Conservation (phyloP, 2,113 vertebrate genomes). For the Chaenogobius annularis region DNA sequence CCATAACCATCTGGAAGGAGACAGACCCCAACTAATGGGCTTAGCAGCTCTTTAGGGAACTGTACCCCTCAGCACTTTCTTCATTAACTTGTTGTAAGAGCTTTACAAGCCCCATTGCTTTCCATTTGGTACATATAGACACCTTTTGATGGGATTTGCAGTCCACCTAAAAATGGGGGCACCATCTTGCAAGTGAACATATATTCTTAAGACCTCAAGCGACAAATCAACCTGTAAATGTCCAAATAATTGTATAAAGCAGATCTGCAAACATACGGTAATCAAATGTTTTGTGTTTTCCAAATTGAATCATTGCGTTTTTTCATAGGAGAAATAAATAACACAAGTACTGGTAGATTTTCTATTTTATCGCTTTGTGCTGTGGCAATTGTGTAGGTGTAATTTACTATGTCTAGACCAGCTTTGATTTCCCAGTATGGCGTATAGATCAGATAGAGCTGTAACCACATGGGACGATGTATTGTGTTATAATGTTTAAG, state of each 20-base stretch:
- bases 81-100: not conserved
- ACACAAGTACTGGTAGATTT: too few relatives aligned
- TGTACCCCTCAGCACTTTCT: conserved; percentile 40
- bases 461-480: conserved; percentile 5
- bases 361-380: conserved; percentile 20
- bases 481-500: not conserved
- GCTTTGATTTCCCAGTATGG: conserved; percentile 45
- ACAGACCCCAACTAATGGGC: conserved; percentile 35
- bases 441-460: conserved; percentile 33
- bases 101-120: conserved; percentile 15
- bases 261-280: not conserved
- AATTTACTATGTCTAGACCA: conserved; percentile 48
- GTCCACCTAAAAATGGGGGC: not conserved
- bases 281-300: not conserved
- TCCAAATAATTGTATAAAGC: not conserved
- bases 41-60: conserved; percentile 47
- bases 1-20: conserved; percentile 23
- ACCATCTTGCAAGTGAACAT: not conserved
- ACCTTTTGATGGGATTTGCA: not conserved
- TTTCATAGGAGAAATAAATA: not conserved
- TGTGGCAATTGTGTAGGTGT: conserved; percentile 46
- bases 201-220: not conserved
- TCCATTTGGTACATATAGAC: conserved; percentile 26
- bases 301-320: not conserved
- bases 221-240: not conserved